Evolutionary conservation across 1,140 invertebrate species (phyloP).

Genomic region (Lasioglossum baleicum): DNA sequence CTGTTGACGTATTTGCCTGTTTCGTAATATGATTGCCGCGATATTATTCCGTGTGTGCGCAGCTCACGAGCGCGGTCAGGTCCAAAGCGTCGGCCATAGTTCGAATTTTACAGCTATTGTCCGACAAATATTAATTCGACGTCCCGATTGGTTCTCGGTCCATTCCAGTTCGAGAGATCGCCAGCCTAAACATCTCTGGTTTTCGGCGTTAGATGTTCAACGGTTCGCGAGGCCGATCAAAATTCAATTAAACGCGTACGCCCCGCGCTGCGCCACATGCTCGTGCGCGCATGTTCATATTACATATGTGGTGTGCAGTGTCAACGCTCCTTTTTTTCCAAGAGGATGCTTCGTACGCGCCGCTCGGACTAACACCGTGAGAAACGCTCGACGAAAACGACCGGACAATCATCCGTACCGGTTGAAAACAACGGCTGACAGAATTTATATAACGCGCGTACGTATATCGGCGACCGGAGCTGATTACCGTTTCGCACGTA

Average conservation of each 20-base stretch:
- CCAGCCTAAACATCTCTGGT: slow-evolving; percentile 10
- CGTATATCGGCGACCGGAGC: background rate
- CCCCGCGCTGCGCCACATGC: no score
- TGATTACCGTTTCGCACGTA: slow-evolving; percentile 73
- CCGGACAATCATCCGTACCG: slow-evolving; percentile 26
- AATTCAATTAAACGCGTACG: slow-evolving; percentile 25
- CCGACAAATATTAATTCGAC: slow-evolving; percentile 51
- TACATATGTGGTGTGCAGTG: background rate
- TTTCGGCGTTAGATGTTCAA: background rate
- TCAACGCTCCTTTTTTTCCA: background rate
- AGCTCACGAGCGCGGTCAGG: background rate
- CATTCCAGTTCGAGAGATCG: slow-evolving; percentile 18
- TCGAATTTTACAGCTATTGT: slow-evolving; percentile 53
- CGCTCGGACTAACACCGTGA: slow-evolving; percentile 12
- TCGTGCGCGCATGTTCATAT: no score
- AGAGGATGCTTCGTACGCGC: background rate
- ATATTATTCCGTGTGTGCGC: slow-evolving; percentile 73
- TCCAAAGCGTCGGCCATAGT: slow-evolving; percentile 17
- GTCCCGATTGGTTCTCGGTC: slow-evolving; percentile 24
- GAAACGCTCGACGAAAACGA: slow-evolving; percentile 24
- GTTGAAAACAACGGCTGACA: slow-evolving; percentile 20
- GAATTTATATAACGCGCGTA: slow-evolving; percentile 46
- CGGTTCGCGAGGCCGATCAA: slow-evolving; percentile 27
- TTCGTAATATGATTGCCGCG: slow-evolving; percentile 77
- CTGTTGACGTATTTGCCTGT: slow-evolving; percentile 75